phyloP scores from a whole-genome alignment of 2,888 invertebrate genomes.

The Siphlonurus alternatus region DNA sequence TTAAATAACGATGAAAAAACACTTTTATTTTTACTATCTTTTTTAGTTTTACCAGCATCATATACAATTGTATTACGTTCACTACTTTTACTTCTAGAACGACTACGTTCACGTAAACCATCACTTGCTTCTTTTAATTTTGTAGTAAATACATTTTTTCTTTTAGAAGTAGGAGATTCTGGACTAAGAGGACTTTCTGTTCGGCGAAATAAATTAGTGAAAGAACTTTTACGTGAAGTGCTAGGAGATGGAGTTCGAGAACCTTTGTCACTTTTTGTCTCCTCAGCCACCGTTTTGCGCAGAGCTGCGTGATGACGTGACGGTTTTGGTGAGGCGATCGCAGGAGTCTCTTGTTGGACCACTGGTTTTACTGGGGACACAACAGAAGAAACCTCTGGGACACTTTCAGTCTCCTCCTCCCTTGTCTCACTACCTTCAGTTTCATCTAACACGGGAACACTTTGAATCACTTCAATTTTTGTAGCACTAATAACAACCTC shows the following conservation, averaged over 20 bases:
- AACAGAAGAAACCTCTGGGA: background rate
- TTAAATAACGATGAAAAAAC: conserved; percentile 24
- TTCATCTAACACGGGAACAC: background rate
- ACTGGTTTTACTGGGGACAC: background rate
- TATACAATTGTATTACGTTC: conserved; percentile 28
- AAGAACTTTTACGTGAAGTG: conserved; percentile 56
- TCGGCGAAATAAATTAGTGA: conserved; percentile 62
- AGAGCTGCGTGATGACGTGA: conserved; percentile 12
- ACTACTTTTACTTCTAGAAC: conserved; percentile 49
- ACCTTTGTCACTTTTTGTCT: conserved; percentile 18
- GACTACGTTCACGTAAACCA: conserved; percentile 24
- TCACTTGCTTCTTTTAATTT: conserved; percentile 25
- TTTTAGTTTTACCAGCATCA: conserved; percentile 16
- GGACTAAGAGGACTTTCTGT: conserved; percentile 46
- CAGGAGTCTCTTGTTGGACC: conserved; percentile 2
- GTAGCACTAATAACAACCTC: too few species aligned
- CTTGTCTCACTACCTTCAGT: background rate
- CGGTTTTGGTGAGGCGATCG: conserved; percentile 13
- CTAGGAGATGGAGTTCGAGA: conserved; percentile 49
- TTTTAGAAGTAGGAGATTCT: conserved; percentile 34
- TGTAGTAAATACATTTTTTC: conserved; percentile 18
- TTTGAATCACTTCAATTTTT: too few species aligned
- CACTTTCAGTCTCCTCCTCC: background rate
- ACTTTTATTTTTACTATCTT: conserved; percentile 24
- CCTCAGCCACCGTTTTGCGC: conserved; percentile 16